These are phyloP conservation scores for Stictonetta naevosa DNA, from an alignment of 2,113 vertebrate species.

Conservation along the genomic window DNA sequence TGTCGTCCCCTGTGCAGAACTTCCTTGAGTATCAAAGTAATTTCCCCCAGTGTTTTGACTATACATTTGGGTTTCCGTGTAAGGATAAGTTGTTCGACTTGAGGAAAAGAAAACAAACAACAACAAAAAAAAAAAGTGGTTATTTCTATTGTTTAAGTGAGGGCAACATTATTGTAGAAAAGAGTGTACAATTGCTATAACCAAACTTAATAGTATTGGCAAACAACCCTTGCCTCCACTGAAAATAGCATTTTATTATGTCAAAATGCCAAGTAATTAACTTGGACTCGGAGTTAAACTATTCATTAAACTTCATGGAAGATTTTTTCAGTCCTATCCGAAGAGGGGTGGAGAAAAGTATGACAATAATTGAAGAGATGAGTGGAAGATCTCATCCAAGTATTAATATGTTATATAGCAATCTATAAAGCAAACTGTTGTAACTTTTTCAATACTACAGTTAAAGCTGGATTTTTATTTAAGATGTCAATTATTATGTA, in stretches of 20 bases:
- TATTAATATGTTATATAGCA: not conserved
- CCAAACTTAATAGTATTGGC: not conserved
- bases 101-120: constrained; percentile 54
- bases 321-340: not conserved
- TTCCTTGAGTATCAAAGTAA: constrained; percentile 83
- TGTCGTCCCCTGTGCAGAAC: constrained; percentile 81
- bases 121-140: not conserved
- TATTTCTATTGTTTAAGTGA: constrained; percentile 28
- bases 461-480: constrained; percentile 3
- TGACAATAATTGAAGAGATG: not conserved
- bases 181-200: not conserved
- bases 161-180: not conserved
- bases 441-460: not conserved
- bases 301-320: not conserved
- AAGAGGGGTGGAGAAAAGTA: not conserved
- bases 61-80: constrained; percentile 84
- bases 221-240: not conserved
- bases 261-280: not conserved
- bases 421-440: not conserved
- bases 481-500: not conserved
- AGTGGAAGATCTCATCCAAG: not conserved
- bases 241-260: not conserved
- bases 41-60: constrained; percentile 83
- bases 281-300: constrained; percentile 2
- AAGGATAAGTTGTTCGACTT: constrained; percentile 84